phyloP scores from a whole-genome alignment of 30 jellyfish, hydroid and myxozoan genomes.

The Aurelia aurita region DNA sequence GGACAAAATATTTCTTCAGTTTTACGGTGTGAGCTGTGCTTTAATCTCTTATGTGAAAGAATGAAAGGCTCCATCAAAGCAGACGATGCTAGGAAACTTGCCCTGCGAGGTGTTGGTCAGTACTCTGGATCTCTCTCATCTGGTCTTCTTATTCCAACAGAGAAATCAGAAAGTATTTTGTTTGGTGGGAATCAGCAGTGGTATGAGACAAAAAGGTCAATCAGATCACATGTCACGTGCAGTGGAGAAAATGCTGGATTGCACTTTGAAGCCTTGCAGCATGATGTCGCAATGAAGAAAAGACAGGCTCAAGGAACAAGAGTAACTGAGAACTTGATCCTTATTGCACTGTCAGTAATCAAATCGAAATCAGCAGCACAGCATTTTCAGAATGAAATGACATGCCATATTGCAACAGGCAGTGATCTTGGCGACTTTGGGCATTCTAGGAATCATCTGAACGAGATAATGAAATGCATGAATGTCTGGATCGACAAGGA shows the following conservation, averaged over 20 bases:
- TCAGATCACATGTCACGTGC: background rate
- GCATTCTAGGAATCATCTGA: constrained; percentile 27
- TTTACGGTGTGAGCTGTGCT: background rate
- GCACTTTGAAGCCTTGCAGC: constrained; percentile 17
- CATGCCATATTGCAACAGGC: constrained; percentile 18
- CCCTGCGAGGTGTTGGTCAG: background rate
- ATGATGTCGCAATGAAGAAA: background rate
- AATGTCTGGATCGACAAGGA: constrained; percentile 27
- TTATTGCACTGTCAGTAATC: constrained; percentile 18
- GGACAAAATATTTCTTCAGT: background rate
- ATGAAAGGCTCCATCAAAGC: too few relatives aligned
- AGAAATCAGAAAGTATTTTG: too few relatives aligned
- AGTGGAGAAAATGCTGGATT: constrained; percentile 2
- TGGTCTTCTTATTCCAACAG: too few relatives aligned
- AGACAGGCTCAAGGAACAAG: constrained; percentile 1
- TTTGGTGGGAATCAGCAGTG: constrained; percentile 28
- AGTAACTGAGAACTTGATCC: constrained; percentile 16
- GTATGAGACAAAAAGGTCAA: background rate
- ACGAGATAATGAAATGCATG: constrained; percentile 23
- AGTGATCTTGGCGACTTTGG: constrained; percentile 36
- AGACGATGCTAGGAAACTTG: too few relatives aligned
- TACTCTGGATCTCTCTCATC: too few relatives aligned
- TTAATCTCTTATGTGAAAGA: too few relatives aligned
- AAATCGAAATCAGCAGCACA: constrained; percentile 32
- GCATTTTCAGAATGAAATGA: constrained; percentile 8